Percentiles rank a stretch among this genome's conserved stretches.
These are phyloP conservation scores for Apostichopus parvimensis DNA, from an alignment of 35 echinoderm and acorn worm genomes.

Conservation along the genomic window DNA sequence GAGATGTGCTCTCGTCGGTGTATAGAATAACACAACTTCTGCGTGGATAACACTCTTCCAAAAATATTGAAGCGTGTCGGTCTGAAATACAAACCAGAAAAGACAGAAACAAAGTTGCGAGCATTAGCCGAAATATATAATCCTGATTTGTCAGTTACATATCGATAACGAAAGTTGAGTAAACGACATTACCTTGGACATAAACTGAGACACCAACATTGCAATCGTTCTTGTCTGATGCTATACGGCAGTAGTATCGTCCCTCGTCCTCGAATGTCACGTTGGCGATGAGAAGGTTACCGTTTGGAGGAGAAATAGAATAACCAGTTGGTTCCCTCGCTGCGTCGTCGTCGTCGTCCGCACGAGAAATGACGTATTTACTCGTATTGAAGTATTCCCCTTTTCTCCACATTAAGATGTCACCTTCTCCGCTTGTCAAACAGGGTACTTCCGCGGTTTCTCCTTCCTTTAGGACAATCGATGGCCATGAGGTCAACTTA, in stretches of 20 bases:
- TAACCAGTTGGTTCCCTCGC: not conserved
- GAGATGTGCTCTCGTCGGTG: not conserved
- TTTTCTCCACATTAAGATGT: constrained; percentile 1
- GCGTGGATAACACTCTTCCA: not conserved
- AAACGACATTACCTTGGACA: not conserved
- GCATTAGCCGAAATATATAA: too few relatives aligned
- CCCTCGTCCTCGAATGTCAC: not conserved
- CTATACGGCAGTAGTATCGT: not conserved
- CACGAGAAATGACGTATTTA: not conserved
- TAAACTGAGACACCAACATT: not conserved
- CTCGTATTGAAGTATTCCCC: not conserved
- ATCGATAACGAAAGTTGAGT: not conserved
- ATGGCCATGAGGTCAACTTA: not conserved
- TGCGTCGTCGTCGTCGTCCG: not conserved
- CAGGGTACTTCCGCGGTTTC: not conserved
- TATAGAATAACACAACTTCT: not conserved
- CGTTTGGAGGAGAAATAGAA: not conserved
- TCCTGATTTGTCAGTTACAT: not conserved
- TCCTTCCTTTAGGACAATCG: not conserved
- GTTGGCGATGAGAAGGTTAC: not conserved
- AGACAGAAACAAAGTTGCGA: too few relatives aligned
- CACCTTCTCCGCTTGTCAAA: constrained; percentile 3
- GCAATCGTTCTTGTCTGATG: not conserved
- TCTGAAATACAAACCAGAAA: not conserved
- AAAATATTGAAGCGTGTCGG: not conserved